These are phyloP conservation scores for Nerophis lumbriciformis DNA, from an alignment of 2,113 vertebrate genomes.

Conservation along the genomic window DNA sequence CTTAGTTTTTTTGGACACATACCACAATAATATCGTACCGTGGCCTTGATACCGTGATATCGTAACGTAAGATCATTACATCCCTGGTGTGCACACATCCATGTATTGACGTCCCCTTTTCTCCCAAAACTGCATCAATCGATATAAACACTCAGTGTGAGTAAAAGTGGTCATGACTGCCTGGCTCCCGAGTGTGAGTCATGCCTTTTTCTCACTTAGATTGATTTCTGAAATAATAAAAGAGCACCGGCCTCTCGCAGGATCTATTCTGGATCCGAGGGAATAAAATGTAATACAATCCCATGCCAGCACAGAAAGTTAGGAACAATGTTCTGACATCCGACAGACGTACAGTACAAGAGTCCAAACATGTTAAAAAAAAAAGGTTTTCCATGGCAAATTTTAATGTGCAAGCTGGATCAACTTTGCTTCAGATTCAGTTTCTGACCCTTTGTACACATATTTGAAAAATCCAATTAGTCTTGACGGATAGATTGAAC, in stretches of 20 bases:
- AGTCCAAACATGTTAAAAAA: not conserved
- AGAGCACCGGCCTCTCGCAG: not conserved
- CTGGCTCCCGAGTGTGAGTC: not conserved
- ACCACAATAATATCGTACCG: too few species aligned
- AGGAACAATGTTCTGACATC: not conserved
- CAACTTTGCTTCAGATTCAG: not conserved
- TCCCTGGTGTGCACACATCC: constrained; percentile 3
- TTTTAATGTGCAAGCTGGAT: not conserved
- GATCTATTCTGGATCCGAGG: not conserved
- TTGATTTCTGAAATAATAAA: not conserved
- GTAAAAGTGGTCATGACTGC: not conserved
- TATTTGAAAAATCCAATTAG: not conserved
- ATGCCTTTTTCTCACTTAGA: not conserved
- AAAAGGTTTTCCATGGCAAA: not conserved
- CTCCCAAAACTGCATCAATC: not conserved
- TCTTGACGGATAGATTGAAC: not conserved
- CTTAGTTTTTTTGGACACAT: too few species aligned
- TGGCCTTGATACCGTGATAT: too few species aligned
- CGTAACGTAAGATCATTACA: too few species aligned
- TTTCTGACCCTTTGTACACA: too few species aligned
- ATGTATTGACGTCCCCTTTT: not conserved
- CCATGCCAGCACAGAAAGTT: not conserved
- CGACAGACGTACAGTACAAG: not conserved
- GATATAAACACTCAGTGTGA: not conserved
- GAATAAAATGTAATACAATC: not conserved